Conservation (phyloP, 2,888 invertebrate genomes). For the Drosophila emarginata region DNA sequence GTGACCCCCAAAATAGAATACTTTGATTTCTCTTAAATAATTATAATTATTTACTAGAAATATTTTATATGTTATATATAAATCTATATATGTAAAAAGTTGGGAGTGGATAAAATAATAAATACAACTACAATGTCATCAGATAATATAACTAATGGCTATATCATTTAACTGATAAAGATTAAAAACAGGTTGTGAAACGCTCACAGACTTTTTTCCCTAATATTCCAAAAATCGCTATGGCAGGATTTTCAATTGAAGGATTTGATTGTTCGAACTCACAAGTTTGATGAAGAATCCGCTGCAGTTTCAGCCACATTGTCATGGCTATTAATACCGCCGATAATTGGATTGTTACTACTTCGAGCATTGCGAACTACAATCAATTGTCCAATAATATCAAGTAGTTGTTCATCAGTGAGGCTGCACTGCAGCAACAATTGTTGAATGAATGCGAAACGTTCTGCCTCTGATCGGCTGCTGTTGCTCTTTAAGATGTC, state of each 20-base stretch:
- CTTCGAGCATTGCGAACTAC: constrained; percentile 39
- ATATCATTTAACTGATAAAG: neutral
- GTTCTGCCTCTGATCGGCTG: constrained; percentile 69
- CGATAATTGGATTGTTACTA: constrained; percentile 12
- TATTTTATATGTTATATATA: neutral
- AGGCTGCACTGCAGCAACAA: constrained; percentile 64
- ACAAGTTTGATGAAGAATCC: constrained; percentile 80
- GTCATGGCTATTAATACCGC: constrained; percentile 30
- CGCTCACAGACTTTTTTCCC: neutral
- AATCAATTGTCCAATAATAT: constrained; percentile 73
- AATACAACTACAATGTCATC: constrained; percentile 1
- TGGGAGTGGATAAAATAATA: neutral
- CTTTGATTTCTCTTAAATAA: neutral
- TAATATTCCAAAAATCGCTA: too few species aligned
- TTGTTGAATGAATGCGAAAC: constrained; percentile 66
- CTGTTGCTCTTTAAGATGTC: constrained; percentile 71
- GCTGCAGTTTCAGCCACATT: constrained; percentile 79
- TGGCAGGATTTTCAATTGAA: neutral
- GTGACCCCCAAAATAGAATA: constrained; percentile 1
- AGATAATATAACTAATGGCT: neutral
- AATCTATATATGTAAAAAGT: neutral
- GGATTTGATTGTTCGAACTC: neutral
- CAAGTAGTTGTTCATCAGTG: constrained; percentile 71
- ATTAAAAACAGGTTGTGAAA: neutral
- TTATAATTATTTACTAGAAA: neutral